A percentile compares a stretch with the other conserved stretches of the same genome.
Conservation (phyloP, 2,797 vertebrate species). For the Diplodus puntazzo region DNA sequence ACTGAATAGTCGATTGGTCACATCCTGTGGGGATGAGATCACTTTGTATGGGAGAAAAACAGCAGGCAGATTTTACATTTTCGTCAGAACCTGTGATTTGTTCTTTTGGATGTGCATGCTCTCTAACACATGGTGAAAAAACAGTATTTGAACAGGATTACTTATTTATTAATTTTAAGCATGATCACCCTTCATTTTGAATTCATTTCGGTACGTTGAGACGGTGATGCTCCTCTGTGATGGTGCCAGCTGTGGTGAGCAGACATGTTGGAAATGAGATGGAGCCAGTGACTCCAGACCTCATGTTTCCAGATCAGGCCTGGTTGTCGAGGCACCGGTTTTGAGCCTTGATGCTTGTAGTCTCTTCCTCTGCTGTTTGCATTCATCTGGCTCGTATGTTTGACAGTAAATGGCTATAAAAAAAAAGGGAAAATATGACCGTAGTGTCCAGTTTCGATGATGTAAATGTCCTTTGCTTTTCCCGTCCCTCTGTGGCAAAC, state of each 20-base stretch:
- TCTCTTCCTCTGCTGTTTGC: not conserved
- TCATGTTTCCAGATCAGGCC: not conserved
- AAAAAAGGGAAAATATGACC: not conserved
- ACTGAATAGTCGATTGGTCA: not conserved
- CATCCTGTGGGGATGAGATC: not conserved
- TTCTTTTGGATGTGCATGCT: conserved; percentile 20
- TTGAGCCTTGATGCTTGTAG: not conserved
- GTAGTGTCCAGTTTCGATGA: conserved; percentile 2
- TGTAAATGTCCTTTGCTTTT: conserved; percentile 14
- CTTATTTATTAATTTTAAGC: not conserved
- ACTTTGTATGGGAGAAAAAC: not conserved
- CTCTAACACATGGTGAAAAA: not conserved
- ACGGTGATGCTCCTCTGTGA: conserved; percentile 5
- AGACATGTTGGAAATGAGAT: not conserved
- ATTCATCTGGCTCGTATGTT: conserved; percentile 11
- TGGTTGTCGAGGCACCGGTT: not conserved
- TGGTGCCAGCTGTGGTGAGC: conserved; percentile 1
- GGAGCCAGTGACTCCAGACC: too few species aligned
- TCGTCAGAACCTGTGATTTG: not conserved
- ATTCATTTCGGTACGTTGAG: not conserved
- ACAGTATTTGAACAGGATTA: not conserved
- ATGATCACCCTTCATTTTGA: not conserved
- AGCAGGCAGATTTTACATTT: not conserved
- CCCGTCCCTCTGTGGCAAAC: not conserved
- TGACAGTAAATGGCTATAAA: not conserved